These are phyloP conservation scores for Myopa tessellatipennis DNA, from an alignment of 2,888 invertebrate genomes.

Conservation along the genomic window DNA sequence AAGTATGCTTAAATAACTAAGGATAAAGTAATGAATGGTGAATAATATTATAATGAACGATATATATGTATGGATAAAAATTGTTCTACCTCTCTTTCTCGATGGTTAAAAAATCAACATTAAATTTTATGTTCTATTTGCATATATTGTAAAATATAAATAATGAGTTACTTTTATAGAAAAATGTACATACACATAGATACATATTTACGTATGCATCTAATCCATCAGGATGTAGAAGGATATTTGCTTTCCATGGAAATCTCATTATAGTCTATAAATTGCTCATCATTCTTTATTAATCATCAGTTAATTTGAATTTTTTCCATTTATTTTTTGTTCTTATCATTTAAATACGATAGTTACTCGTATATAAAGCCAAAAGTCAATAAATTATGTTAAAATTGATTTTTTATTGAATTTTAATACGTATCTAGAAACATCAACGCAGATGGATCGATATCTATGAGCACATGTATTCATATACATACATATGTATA, in stretches of 20 bases:
- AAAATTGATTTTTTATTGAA: constrained; percentile 55
- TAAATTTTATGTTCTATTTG: no score
- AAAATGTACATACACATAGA: not conserved
- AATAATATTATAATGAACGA: no score
- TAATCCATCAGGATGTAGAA: no score
- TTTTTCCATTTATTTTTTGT: not conserved
- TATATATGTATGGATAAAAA: no score
- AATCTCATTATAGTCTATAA: constrained; percentile 5
- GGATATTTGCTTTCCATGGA: not conserved
- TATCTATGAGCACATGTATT: not conserved
- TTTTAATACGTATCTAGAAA: constrained; percentile 41
- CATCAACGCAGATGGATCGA: not conserved
- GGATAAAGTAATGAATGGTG: no score
- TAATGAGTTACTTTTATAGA: no score
- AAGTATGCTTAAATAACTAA: no score
- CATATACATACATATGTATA: not conserved
- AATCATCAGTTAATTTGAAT: not conserved
- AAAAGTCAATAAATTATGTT: constrained; percentile 48
- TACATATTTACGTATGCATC: no score
- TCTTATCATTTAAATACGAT: not conserved
- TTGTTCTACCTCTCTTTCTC: no score
- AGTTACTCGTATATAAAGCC: not conserved
- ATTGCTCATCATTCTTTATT: constrained; percentile 29
- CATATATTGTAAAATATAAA: no score
- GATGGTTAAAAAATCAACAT: no score